phyloP scores from a whole-genome alignment of 2,113 vertebrate genomes.

The Toxostoma redivivum region DNA sequence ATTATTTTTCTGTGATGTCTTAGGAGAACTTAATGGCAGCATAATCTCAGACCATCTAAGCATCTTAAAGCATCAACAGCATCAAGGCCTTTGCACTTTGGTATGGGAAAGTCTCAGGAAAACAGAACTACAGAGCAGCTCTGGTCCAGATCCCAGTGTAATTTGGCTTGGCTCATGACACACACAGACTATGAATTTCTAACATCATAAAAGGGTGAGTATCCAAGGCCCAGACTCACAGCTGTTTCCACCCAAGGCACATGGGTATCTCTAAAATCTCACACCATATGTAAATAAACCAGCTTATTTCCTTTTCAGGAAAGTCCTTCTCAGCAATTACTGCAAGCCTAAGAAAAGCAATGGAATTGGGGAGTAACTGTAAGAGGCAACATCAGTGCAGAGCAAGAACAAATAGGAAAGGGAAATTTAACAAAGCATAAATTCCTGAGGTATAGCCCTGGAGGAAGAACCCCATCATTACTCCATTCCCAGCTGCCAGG shows the following conservation, averaged over 20 bases:
- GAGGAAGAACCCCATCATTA: background rate
- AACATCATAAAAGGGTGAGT: background rate
- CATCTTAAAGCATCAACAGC: background rate
- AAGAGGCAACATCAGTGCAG: background rate
- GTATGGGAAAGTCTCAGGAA: background rate
- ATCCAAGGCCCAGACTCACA: background rate
- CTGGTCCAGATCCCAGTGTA: background rate
- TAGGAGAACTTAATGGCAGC: background rate
- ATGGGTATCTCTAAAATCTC: background rate
- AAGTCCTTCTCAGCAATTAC: background rate
- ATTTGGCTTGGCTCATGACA: background rate
- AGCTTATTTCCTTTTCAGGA: background rate
- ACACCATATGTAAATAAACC: background rate
- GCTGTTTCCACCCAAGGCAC: background rate
- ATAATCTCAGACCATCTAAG: background rate
- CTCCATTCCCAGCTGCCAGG: rapidly evolving
- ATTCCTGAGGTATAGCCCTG: background rate
- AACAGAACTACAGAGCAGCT: background rate
- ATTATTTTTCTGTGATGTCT: background rate
- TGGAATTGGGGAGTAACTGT: background rate
- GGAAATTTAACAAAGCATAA: background rate
- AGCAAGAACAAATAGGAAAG: background rate
- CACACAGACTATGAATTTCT: background rate
- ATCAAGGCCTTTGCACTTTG: background rate
- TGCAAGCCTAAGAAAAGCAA: background rate